Conservation (phyloP, 2,113 vertebrate species). For the Uria lomvia region DNA sequence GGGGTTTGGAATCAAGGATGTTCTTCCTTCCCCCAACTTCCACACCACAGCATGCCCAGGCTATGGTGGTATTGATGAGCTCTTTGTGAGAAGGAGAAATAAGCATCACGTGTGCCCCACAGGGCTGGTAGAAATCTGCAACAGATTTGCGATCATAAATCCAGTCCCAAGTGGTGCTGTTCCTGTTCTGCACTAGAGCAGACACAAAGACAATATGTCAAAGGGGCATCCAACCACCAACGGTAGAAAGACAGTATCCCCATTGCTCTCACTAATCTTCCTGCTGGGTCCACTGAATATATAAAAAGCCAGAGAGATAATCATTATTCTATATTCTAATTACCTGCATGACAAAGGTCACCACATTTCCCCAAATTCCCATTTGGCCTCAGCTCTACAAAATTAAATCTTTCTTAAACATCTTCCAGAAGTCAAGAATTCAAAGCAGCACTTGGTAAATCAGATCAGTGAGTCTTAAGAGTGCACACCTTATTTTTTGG, state of each 20-base stretch:
- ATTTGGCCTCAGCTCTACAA: background rate
- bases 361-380: background rate
- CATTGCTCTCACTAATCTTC: background rate
- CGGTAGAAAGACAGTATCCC: background rate
- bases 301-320: background rate
- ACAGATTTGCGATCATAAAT: background rate
- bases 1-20: background rate
- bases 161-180: background rate
- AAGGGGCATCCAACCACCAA: background rate
- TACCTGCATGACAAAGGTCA: background rate
- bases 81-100: background rate
- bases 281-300: background rate
- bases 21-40: background rate
- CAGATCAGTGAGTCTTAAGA: background rate
- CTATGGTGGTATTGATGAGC: background rate
- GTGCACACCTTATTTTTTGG: background rate
- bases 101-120: background rate
- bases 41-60: background rate
- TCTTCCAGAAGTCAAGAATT: background rate
- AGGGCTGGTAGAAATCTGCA: background rate
- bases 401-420: background rate
- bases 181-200: background rate
- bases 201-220: background rate
- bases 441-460: background rate
- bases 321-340: background rate